These are phyloP conservation scores for Leptobrachium leishanense DNA, from an alignment of 2,113 vertebrate genomes.

Conservation along the genomic window DNA sequence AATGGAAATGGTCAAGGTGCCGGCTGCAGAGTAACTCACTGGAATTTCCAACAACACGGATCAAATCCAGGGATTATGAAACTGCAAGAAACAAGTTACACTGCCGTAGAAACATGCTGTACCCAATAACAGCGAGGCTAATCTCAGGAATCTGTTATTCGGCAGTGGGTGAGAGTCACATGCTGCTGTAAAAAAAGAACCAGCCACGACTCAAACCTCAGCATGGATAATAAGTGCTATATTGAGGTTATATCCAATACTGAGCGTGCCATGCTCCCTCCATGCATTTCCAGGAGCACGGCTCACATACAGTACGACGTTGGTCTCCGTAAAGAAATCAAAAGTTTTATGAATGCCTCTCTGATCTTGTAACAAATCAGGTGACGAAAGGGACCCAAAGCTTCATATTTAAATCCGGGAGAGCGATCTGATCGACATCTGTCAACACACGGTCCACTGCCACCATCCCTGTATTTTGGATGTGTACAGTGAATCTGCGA, in stretches of 20 bases:
- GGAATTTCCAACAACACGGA: constrained; percentile 20
- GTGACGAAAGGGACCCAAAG: background rate
- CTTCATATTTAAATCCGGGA: background rate
- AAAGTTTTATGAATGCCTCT: constrained; percentile 24
- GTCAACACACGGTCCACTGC: background rate
- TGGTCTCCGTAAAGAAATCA: constrained; percentile 45
- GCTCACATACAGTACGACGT: constrained; percentile 45
- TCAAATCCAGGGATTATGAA: constrained; percentile 9
- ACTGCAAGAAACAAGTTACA: constrained; percentile 23
- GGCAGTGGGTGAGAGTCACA: constrained; percentile 38
- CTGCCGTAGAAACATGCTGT: constrained; percentile 35
- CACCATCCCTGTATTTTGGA: constrained; percentile 5
- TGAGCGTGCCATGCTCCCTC: constrained; percentile 41
- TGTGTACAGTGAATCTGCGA: constrained; percentile 11
- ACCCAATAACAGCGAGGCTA: constrained; percentile 23
- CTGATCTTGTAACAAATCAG: constrained; percentile 24
- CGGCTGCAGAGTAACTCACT: constrained; percentile 20
- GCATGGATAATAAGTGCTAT: constrained; percentile 49
- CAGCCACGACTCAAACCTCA: constrained; percentile 34
- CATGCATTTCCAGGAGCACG: constrained; percentile 45
- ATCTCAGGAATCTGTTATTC: constrained; percentile 16
- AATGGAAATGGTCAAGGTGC: constrained; percentile 38
- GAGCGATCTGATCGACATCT: background rate
- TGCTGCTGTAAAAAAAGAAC: constrained; percentile 44
- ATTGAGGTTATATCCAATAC: constrained; percentile 47